phyloP scores from a whole-genome alignment of 2,888 invertebrate species.

The Synanthedon vespiformis region DNA sequence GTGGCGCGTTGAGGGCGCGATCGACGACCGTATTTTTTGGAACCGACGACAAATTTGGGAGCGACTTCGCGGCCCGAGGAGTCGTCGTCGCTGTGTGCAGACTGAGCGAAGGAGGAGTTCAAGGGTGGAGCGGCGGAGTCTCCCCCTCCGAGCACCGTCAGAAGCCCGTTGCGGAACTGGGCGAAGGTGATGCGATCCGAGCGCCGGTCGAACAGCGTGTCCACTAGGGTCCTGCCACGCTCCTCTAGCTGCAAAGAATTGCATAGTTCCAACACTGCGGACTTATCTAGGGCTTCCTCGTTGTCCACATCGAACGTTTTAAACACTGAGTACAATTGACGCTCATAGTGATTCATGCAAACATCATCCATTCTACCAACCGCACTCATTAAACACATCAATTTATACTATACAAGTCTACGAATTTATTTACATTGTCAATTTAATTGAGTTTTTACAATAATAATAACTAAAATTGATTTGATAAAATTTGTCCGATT shows the following conservation, averaged over 20 bases:
- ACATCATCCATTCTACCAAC: conserved; percentile 38
- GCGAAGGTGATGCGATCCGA: conserved; percentile 73
- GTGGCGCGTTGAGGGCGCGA: conserved; percentile 69
- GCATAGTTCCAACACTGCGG: conserved; percentile 77
- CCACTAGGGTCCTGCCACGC: conserved; percentile 73
- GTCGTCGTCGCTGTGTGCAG: conserved; percentile 52
- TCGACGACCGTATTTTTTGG: conserved; percentile 81
- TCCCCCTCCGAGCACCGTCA: conserved; percentile 77
- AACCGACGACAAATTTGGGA: conserved; percentile 78
- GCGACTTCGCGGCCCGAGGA: conserved; percentile 78
- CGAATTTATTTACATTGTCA: conserved; percentile 1
- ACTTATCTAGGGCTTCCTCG: conserved; percentile 75
- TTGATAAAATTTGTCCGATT: background rate
- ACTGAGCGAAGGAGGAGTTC: background rate
- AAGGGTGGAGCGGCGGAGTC: conserved; percentile 26
- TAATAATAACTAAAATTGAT: background rate
- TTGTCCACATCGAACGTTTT: conserved; percentile 81
- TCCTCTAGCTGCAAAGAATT: conserved; percentile 83
- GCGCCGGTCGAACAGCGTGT: conserved; percentile 67
- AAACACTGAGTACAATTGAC: conserved; percentile 84
- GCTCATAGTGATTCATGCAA: conserved; percentile 80
- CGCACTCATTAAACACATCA: conserved; percentile 2
- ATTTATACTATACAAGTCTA: background rate
- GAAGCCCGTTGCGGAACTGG: conserved; percentile 81
- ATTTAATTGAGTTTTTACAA: background rate